Base-by-base conservation (phyloP, 1,140 invertebrate genomes). In the Heliothis virescens region DNA sequence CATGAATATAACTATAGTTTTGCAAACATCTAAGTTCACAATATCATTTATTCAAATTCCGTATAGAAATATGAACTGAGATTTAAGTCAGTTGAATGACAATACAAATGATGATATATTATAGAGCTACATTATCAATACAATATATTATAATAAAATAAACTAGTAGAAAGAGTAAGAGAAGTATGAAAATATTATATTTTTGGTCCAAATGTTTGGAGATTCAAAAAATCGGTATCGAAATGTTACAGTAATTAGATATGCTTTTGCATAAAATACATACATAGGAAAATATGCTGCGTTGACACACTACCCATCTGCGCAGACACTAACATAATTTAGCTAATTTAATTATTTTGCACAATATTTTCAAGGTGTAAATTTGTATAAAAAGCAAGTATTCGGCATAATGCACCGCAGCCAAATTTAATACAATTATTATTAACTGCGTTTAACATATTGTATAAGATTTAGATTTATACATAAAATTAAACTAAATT, bases 141-240 rank as follows among this genome's bases (percentile, higher is more conserved):
- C 9, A 29, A 74, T 48, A 74, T 74, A 47, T 47, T 18, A 16
- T 29, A 50, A n/a, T 15, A 26, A 74, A 60, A 16, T 47, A 48
- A 57, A 60, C 21, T 74, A 60, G 1, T 59, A 60, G 26, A 60
- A 74, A 74, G 52, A 16, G 29, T 59, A 73, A 55, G 71, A 1
- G 53, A 73, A 57, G 52, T 73, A 74, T 34, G 65, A 74, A 74
- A 74, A 74, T 74, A 60, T 74, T 60, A 15, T 60, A 15, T 4
- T 3, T 57, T 74, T 74, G 72, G 72, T 74, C 72, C 55, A 59
- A 60, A 74, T 41, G 41, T 71, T 74, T 74, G 53, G 34, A 59
- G 15, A 48, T 74, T 41, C 53, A 48, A 65, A 48, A 74, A 74
- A 60, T 52, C 65, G 21, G 72, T 60, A 41, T 72, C 69, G 69